Evolutionary conservation across 2,888 invertebrate species (phyloP).

Genomic region (Tineola bisselliella): DNA sequence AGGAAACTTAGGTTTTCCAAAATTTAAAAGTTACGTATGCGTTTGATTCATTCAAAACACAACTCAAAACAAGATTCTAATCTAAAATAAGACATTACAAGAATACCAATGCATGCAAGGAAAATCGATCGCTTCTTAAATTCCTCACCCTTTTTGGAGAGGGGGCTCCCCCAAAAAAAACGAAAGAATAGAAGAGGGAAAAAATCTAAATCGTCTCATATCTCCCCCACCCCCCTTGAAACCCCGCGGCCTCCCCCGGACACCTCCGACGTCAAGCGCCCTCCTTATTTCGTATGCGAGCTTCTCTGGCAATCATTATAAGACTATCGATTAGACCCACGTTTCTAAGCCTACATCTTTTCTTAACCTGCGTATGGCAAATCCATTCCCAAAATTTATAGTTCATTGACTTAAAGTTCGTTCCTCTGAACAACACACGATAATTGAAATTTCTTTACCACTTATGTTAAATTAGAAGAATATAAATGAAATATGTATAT

Average conservation of each 20-base stretch:
- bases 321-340: conserved; percentile 67
- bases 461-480: no score
- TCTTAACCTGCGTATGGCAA: conserved; percentile 20
- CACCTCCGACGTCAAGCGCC: conserved; percentile 61
- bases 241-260: conserved; percentile 38
- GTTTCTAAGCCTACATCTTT: conserved; percentile 63
- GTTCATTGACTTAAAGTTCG: no score
- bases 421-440: no score
- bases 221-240: conserved; percentile 41
- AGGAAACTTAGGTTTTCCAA: background rate
- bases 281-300: conserved; percentile 70
- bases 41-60: background rate
- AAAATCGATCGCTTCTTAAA: conserved; percentile 69
- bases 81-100: conserved; percentile 66
- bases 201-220: conserved; percentile 70
- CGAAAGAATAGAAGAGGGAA: conserved; percentile 68
- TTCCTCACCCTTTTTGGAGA: conserved; percentile 64
- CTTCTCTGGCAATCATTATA: conserved; percentile 69
- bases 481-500: no score
- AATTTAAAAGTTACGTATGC: background rate
- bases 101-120: conserved; percentile 68
- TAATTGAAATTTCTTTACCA: no score
- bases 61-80: conserved; percentile 27
- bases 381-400: conserved; percentile 19
- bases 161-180: conserved; percentile 66